Base-by-base conservation (phyloP, 1,140 invertebrate species). In the Brachionus rubens region DNA sequence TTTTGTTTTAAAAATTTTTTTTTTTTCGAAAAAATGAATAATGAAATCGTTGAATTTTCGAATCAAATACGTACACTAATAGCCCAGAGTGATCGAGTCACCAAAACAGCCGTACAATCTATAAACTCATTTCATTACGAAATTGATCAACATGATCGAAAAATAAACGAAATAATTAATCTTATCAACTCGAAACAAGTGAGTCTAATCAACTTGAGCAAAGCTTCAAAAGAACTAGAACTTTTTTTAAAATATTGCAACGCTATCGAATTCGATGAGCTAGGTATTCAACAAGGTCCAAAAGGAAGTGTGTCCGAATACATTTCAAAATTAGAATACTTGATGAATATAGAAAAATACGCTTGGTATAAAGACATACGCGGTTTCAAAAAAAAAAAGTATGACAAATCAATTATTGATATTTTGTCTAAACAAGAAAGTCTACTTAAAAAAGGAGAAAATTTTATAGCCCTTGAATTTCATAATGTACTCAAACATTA, bases 401-500 rank as follows among this genome's bases (percentile, higher is more conserved):
- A 21, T 28, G 59, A 65, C 7, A 9, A 36, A n/a, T 43, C 41
- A 16, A 46, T 65, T 43, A 6, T 43, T 12, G 12, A 14, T 10
- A 21, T 10, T 24, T 43, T 65, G 10, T 9, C 9, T 26, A 65
- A 65, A 24, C 40, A 65, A 2, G 40, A 65, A 24, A 21, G 16
- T 24, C 40, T 65, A 12, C 10, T 65, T 19, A 36, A 21, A 36
- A 65, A 41, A 24, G 59, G 59, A 43, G 59, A 65, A 43, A 46
- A 43, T 21, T 65, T 43, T 14, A 65, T 65, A 24, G 41, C 36
- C 24, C 43, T 65, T 43, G 59, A 65, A 43, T 65, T 65, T 43
- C 59, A 65, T 9, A 65, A 65, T 28, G 43, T 65, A 24, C 33
- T 65, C 6, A 65, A 65, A 28, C 59, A 65, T 36, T 24, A 65